These are phyloP conservation scores for Protobothrops flavoviridis DNA, from an alignment of 2,113 vertebrate species.

Conservation along the genomic window DNA sequence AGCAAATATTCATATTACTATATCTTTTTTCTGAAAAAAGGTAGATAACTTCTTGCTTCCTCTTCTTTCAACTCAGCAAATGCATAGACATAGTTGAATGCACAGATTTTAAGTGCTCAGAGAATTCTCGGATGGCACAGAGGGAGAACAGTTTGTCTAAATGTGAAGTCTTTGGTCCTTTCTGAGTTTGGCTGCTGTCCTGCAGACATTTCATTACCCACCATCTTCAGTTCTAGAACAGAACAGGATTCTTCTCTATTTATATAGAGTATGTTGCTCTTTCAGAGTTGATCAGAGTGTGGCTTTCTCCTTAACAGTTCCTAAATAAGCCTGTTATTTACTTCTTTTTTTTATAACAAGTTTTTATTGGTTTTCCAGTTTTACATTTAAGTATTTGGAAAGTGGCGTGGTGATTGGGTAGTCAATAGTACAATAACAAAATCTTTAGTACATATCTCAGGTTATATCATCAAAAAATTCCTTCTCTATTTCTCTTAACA, in stretches of 20 bases:
- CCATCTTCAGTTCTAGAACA: not conserved
- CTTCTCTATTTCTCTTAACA: no score
- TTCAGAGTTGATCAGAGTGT: no score
- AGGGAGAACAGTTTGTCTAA: not conserved
- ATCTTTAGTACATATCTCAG: no score
- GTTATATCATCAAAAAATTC: no score
- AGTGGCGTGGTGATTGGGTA: no score
- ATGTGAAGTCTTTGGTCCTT: not conserved
- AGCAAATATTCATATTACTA: not conserved
- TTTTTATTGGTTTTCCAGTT: no score
- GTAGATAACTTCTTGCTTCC: not conserved
- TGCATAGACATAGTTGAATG: not conserved
- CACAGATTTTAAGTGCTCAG: not conserved
- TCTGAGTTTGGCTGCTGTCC: not conserved
- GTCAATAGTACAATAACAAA: no score
- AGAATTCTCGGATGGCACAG: not conserved
- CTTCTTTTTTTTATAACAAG: no score
- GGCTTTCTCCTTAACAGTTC: no score
- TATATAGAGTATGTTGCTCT: not conserved
- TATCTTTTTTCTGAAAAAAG: not conserved
- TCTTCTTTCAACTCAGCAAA: not conserved
- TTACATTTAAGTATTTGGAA: no score
- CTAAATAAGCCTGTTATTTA: no score
- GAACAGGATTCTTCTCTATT: not conserved
- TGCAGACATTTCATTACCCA: not conserved